Evolutionary conservation across 1,140 invertebrate genomes (phyloP).

Genomic region (Drosophila quadrilineata): DNA sequence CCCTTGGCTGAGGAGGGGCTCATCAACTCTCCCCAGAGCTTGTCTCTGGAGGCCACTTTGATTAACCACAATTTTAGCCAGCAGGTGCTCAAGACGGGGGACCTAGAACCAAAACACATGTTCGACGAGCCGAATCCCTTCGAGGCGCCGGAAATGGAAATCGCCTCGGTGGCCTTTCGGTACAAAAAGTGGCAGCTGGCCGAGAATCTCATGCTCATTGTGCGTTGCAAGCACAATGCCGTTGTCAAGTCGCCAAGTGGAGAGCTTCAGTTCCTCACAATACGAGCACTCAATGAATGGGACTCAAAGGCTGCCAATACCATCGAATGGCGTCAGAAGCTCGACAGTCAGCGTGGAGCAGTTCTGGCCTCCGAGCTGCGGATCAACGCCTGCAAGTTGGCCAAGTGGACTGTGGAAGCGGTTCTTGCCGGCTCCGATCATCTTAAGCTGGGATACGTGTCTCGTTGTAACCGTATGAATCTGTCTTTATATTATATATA

Average conservation of each 20-base stretch:
- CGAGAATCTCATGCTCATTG: slow-evolving; percentile 93
- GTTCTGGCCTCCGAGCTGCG: slow-evolving; percentile 98
- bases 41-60: slow-evolving; percentile 98
- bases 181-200: slow-evolving; percentile 98
- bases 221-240: slow-evolving; percentile 98
- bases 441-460: slow-evolving; percentile 99
- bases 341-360: slow-evolving; percentile 98
- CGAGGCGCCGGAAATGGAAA: slow-evolving; percentile 93
- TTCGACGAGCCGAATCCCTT: slow-evolving; percentile 97
- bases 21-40: slow-evolving; percentile 96
- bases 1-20: slow-evolving; percentile 97
- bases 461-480: slow-evolving; percentile 88
- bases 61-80: slow-evolving; percentile 99
- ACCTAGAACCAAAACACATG: slow-evolving; percentile 90
- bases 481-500: neutral
- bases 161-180: slow-evolving; percentile 97
- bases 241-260: slow-evolving; percentile 94
- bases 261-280: slow-evolving; percentile 96
- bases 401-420: slow-evolving; percentile 99
- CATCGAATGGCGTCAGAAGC: slow-evolving; percentile 98
- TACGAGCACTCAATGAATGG: slow-evolving; percentile 99
- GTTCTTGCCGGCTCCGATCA: slow-evolving; percentile 97
- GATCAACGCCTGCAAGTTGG: slow-evolving; percentile 99
- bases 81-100: slow-evolving; percentile 88
- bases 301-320: slow-evolving; percentile 97